Conservation (phyloP, 2,113 vertebrate species). For the Ceyx melanurus region DNA sequence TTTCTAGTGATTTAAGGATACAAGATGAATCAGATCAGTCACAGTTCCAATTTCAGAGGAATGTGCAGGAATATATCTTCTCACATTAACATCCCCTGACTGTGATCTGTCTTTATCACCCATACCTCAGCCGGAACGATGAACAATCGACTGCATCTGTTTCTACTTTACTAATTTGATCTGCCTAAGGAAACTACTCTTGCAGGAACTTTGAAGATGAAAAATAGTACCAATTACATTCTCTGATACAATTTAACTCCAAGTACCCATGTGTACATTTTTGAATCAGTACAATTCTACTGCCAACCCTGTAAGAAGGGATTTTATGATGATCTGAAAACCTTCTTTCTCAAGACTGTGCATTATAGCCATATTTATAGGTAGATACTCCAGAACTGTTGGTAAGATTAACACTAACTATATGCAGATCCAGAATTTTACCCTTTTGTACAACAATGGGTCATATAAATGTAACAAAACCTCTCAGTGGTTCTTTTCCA, state of each 20-base stretch:
- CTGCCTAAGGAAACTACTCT: slow-evolving; percentile 54
- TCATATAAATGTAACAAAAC: not conserved
- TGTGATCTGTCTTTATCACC: slow-evolving; percentile 65
- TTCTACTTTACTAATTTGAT: slow-evolving; percentile 69
- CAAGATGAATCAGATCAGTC: slow-evolving; percentile 50
- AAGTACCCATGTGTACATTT: not conserved
- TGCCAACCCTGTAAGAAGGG: not conserved
- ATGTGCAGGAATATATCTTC: slow-evolving; percentile 55
- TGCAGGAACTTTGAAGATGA: slow-evolving; percentile 71
- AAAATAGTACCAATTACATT: slow-evolving; percentile 49
- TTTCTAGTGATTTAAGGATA: slow-evolving; percentile 52
- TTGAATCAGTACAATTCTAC: slow-evolving; percentile 5
- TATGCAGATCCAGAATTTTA: not conserved
- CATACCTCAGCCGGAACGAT: slow-evolving; percentile 11
- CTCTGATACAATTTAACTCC: slow-evolving; percentile 58
- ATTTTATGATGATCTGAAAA: not conserved
- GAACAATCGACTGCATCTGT: slow-evolving; percentile 61
- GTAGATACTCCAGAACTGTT: not conserved
- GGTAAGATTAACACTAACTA: not conserved
- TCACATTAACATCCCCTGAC: slow-evolving; percentile 58
- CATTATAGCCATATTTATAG: too few species aligned
- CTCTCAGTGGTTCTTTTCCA: not conserved
- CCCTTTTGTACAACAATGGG: not conserved
- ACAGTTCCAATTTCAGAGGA: slow-evolving; percentile 35
- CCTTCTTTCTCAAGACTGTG: not conserved